phyloP scores from a whole-genome alignment of 2,888 invertebrate genomes.

The Ctenicera cuprea region DNA sequence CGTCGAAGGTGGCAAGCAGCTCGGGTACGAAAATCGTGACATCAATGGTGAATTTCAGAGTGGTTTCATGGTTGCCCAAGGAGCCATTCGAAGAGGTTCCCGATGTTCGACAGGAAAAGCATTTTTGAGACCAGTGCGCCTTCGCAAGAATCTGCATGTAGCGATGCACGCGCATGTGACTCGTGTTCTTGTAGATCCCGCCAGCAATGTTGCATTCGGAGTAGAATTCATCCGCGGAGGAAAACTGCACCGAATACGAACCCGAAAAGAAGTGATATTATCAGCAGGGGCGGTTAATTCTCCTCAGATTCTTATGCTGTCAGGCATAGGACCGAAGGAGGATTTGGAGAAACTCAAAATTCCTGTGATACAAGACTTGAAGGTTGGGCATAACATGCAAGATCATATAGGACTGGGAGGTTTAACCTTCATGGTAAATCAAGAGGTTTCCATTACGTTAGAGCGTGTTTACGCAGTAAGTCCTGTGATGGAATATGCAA shows the following conservation, averaged over 20 bases:
- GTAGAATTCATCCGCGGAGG: slow-evolving; percentile 87
- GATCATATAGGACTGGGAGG: slow-evolving; percentile 93
- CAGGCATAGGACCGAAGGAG: slow-evolving; percentile 88
- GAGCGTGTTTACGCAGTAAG: slow-evolving; percentile 85
- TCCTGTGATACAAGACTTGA: slow-evolving; percentile 86
- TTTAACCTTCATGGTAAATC: slow-evolving; percentile 87
- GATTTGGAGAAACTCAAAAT: slow-evolving; percentile 85
- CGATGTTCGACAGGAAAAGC: slow-evolving; percentile 93
- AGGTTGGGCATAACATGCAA: slow-evolving; percentile 91
- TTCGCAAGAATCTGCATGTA: slow-evolving; percentile 89
- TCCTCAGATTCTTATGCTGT: slow-evolving; percentile 79
- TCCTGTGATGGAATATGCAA: slow-evolving; percentile 89
- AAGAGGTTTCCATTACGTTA: slow-evolving; percentile 86
- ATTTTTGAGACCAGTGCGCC: slow-evolving; percentile 85
- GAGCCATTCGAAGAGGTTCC: slow-evolving; percentile 85
- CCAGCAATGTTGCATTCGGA: slow-evolving; percentile 86
- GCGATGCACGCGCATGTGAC: slow-evolving; percentile 89
- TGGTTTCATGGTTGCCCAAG: slow-evolving; percentile 92
- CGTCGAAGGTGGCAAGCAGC: slow-evolving; percentile 82
- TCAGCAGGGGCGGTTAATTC: slow-evolving; percentile 89
- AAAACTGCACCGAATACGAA: slow-evolving; percentile 82
- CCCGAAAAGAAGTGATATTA: slow-evolving; percentile 67
- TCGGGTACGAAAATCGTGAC: slow-evolving; percentile 89
- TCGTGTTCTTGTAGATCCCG: slow-evolving; percentile 83
- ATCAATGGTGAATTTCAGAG: slow-evolving; percentile 91